A percentile compares a stretch with the other conserved stretches of the same genome.
phyloP scores from a whole-genome alignment of 2,888 invertebrate species.

The Cryptus armator region DNA sequence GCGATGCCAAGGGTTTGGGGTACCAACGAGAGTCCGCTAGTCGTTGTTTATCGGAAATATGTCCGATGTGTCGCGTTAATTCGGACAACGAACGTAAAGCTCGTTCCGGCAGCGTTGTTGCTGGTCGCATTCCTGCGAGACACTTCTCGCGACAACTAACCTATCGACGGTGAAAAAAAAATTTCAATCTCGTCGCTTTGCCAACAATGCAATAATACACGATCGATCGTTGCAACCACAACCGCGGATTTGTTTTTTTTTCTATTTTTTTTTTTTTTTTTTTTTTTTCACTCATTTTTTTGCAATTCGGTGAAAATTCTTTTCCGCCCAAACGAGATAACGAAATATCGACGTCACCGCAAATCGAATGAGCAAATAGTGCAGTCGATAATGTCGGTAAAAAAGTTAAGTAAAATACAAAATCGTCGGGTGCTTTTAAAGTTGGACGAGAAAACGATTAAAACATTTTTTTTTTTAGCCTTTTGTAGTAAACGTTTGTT shows the following conservation, averaged over 20 bases:
- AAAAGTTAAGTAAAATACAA: background rate
- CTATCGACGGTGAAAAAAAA: background rate
- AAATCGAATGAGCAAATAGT: no score
- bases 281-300: background rate
- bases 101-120: constrained; percentile 16
- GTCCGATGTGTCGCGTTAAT: constrained; percentile 65
- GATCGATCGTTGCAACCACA: constrained; percentile 26
- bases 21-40: constrained; percentile 36
- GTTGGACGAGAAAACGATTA: background rate
- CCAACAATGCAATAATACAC: constrained; percentile 27
- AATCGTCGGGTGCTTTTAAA: background rate
- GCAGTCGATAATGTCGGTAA: no score
- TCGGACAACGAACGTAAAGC: constrained; percentile 64
- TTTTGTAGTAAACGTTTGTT: background rate
- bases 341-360: background rate
- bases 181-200: constrained; percentile 6
- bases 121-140: constrained; percentile 2
- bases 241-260: no score
- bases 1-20: background rate
- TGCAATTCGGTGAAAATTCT: background rate
- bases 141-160: background rate
- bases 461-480: background rate
- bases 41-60: constrained; percentile 62
- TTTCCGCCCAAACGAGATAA: background rate
- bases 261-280: no score